Evolutionary conservation across 1,140 invertebrate species (phyloP).

Genomic region (Trachymyrmex cornetzi): DNA sequence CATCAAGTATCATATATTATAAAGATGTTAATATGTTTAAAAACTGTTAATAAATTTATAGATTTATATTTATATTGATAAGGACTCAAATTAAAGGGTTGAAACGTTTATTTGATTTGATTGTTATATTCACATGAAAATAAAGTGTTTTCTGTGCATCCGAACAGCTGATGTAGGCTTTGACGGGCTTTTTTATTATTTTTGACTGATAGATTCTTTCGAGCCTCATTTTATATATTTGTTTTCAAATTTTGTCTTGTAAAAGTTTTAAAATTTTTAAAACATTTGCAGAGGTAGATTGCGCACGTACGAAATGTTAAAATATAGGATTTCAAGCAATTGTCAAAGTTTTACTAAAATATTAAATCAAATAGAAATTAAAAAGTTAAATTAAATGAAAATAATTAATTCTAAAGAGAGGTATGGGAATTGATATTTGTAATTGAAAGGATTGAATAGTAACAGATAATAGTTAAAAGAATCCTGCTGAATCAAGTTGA

Average conservation of each 20-base stretch:
- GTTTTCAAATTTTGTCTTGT: background rate
- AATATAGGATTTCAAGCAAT: background rate
- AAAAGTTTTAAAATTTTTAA: background rate
- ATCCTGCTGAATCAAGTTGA: background rate
- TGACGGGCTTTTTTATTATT: no score
- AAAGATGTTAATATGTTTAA: no score
- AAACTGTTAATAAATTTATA: no score
- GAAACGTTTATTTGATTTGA: no score
- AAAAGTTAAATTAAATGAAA: slow-evolving; percentile 17
- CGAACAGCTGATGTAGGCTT: no score
- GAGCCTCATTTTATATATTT: no score
- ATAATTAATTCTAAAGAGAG: slow-evolving; percentile 25
- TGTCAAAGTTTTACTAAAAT: background rate
- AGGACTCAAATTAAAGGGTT: no score
- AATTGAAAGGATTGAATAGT: background rate
- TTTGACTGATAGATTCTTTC: no score
- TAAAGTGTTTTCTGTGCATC: no score
- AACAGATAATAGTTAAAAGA: background rate
- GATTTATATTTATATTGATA: no score
- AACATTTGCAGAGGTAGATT: background rate
- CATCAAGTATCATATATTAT: no score
- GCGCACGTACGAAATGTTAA: background rate
- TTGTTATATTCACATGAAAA: no score
- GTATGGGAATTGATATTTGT: background rate
- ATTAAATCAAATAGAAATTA: background rate